Evolutionary conservation across 2,113 vertebrate species (phyloP), one percentile per base, ranked within the genome.

Genomic region (Lathamus discolor): DNA sequence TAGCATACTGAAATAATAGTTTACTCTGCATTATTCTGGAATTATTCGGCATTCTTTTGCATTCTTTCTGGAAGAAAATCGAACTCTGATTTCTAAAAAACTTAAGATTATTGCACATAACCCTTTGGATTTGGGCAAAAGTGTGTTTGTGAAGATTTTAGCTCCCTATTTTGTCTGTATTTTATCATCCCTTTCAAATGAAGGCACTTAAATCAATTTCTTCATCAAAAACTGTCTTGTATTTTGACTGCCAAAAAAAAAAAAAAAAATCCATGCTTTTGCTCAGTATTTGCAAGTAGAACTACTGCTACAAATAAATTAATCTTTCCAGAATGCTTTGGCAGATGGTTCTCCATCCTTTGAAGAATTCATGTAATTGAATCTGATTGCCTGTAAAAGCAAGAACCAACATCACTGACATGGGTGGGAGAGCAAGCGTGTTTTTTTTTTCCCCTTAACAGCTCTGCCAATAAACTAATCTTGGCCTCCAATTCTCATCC

Each of bases 221-320:
- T 86, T 66, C 15, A 48, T 49, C 55, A 88, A 86, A 84, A 92
- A 46, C 13, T 18, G 25, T 44, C 64, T 86, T 75, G 39, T 61
- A 92, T 75, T 85, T 55, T 68, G 68, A 94, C 64, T 95, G 80
- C 72, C 83, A 90, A 94, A 95, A 92, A 94, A 95, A 94, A 95
- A 92, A 94, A 95, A 92, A 86, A 69, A 86, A 59, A 44, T 59
- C 49, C 55, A 86, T n/a, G 66, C 43, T 48, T 92, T 94, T 73
- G 27, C 59, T 83, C 46, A 69, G 49, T 64, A 79, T 73, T 63
- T 94, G 61, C 86, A 82, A 91, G 73, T 62, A 87, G 80, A 94
- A 86, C 69, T 84, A 62, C 63, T 48, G 67, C 54, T 86, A 72
- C 95, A 95, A 88, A 94, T 72, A 96, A 77, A 95, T 79, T 44